Evolutionary conservation across 2,888 invertebrate species (phyloP), one percentile per base, ranked within the genome.

Genomic region (Cephus rjabovi): DNA sequence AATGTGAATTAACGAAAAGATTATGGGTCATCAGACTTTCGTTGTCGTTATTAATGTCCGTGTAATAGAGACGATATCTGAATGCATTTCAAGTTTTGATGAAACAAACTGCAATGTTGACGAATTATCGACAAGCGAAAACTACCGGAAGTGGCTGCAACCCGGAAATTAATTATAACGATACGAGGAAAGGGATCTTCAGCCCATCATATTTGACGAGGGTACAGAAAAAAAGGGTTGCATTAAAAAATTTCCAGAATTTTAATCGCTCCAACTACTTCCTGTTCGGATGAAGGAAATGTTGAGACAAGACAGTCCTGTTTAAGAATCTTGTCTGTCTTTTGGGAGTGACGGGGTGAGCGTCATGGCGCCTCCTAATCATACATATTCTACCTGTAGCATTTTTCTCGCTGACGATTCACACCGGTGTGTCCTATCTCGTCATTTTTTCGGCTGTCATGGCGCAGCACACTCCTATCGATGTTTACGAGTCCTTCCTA

Each of bases 371-470:
- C 73, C 76, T 56, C 79, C 75, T 81, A 76, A 79, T 23, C 12
- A 40, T 74, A 73, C 76, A 71, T 79, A 34, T 69, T 70, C 56
- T 30, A 12, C n/a, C 74, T 35, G 30, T 37, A 34, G 34, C 56
- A 74, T 23, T 37, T 77, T 56, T 69, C 12, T 34, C 31, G 73
- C 71, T 31, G 71, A 71, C 71, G 71, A 71, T 71, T 71, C 71
- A 71, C 71, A 31, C 12, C 71, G 71, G 6, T 31, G 31, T 31
- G 71, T 71, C 40, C 40, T 79, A 73, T 82, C 81, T 79, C 82
- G 80, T 83, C 83, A 83, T 81, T 82, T 83, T 83, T 69, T 79
- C 12, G 11, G 33, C 74, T 76, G 78, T 75, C 77, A 30, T 15
- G 70, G 34, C 40, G 34, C 56, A 74, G 40, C 80, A 80, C 56